Evolutionary conservation across 2,797 vertebrate genomes (phyloP).

Genomic region (Eleutherodactylus coqui): DNA sequence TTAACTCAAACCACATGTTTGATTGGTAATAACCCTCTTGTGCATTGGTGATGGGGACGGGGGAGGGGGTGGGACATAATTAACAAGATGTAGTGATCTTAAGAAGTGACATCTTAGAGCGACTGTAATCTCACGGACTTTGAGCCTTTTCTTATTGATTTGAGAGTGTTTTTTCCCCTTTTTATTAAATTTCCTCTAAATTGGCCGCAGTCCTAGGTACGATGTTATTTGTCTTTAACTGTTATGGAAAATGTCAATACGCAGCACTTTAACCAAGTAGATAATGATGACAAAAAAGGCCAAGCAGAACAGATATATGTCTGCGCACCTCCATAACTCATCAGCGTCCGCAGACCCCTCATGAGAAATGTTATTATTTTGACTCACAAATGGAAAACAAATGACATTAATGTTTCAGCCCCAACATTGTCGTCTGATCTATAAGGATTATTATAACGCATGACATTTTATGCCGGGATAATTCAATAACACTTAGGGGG

Average conservation of each 20-base stretch:
- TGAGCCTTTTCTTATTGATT: slow-evolving; percentile 69
- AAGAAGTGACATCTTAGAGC: neutral
- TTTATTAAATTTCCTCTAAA: slow-evolving; percentile 71
- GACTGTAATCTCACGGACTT: neutral
- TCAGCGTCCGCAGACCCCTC: slow-evolving; percentile 18
- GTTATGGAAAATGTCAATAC: slow-evolving; percentile 73
- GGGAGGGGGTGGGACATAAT: no score
- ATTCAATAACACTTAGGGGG: slow-evolving; percentile 51
- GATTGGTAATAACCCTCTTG: no score
- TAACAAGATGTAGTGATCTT: neutral
- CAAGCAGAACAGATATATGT: slow-evolving; percentile 63
- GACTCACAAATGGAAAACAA: slow-evolving; percentile 48
- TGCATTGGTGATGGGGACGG: no score
- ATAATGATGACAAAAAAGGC: slow-evolving; percentile 70
- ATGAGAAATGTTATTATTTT: slow-evolving; percentile 36
- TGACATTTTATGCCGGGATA: slow-evolving; percentile 59
- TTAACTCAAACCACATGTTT: no score
- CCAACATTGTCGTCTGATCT: slow-evolving; percentile 49
- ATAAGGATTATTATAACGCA: slow-evolving; percentile 58
- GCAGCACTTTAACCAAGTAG: slow-evolving; percentile 70
- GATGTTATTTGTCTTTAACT: slow-evolving; percentile 72
- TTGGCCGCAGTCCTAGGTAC: slow-evolving; percentile 69
- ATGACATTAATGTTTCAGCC: slow-evolving; percentile 55
- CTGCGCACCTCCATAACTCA: slow-evolving; percentile 54
- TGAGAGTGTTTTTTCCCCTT: slow-evolving; percentile 60